A percentile compares a stretch with the other conserved stretches of the same genome.
phyloP scores from a whole-genome alignment of 2,113 vertebrate species.

The Poicephalus gulielmi region DNA sequence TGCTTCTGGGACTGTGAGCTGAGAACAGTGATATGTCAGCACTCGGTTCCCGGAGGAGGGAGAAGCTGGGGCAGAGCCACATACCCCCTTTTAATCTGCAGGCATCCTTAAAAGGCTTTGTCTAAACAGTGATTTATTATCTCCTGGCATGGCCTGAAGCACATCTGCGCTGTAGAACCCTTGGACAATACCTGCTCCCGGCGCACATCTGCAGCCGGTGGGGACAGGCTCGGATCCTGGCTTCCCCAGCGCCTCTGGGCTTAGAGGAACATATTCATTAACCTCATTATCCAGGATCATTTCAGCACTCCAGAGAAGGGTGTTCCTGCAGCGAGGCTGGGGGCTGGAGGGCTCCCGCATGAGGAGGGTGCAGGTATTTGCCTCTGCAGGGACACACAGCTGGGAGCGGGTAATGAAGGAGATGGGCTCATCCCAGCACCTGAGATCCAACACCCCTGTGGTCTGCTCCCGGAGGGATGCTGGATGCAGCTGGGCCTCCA shows the following conservation, averaged over 20 bases:
- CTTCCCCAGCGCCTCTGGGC: neutral
- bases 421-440: neutral
- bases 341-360: neutral
- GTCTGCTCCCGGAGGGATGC: neutral
- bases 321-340: accelerated
- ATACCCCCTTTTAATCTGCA: neutral
- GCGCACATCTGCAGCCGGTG: neutral
- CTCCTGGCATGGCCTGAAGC: constrained; percentile 28
- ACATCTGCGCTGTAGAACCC: neutral
- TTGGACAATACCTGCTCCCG: neutral
- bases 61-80: neutral
- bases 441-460: accelerated
- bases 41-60: neutral
- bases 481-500: neutral
- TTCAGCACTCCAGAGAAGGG: neutral
- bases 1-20: constrained; percentile 29
- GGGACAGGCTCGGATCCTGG: neutral
- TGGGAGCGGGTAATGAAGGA: accelerated
- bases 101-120: constrained; percentile 38
- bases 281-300: neutral
- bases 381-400: neutral
- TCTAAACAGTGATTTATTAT: constrained; percentile 48
- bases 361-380: neutral
- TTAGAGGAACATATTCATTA: constrained; percentile 7
- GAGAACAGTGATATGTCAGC: constrained; percentile 59